phyloP scores from a whole-genome alignment of 2,888 invertebrate genomes.

The Synergus gifuensis region DNA sequence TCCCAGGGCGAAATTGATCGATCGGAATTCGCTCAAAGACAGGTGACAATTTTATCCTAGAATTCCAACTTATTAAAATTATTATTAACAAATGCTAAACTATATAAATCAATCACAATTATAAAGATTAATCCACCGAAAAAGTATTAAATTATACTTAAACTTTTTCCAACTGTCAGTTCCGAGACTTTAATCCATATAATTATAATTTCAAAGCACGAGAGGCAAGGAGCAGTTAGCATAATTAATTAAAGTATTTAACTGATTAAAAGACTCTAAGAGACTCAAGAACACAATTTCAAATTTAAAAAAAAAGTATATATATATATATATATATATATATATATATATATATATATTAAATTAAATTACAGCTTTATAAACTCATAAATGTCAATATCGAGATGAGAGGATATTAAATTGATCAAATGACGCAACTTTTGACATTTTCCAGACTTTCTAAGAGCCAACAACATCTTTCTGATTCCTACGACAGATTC shows the following conservation, averaged over 20 bases:
- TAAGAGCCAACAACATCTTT: conserved; percentile 75
- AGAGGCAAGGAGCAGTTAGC: not conserved
- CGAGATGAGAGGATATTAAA: not conserved
- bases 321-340: too few species aligned
- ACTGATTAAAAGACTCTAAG: not conserved
- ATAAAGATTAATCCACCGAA: not conserved
- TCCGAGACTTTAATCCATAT: not conserved
- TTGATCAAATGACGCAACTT: not conserved
- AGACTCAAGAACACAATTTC: not conserved
- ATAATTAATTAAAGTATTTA: not conserved
- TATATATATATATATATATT: too few species aligned
- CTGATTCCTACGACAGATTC: conserved; percentile 71
- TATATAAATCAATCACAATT: not conserved
- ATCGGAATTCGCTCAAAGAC: conserved; percentile 86
- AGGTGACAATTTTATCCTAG: conserved; percentile 78
- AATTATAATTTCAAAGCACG: not conserved
- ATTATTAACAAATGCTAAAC: not conserved
- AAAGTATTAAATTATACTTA: not conserved
- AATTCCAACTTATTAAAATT: not conserved
- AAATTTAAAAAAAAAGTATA: not conserved
- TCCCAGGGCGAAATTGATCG: conserved; percentile 88
- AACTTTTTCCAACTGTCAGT: not conserved
- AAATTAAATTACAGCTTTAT: too few species aligned
- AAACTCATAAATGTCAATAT: not conserved
- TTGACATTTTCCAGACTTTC: conserved; percentile 66